Base-by-base conservation (phyloP, 1,140 invertebrate genomes). In the Lasioglossum albipes region DNA sequence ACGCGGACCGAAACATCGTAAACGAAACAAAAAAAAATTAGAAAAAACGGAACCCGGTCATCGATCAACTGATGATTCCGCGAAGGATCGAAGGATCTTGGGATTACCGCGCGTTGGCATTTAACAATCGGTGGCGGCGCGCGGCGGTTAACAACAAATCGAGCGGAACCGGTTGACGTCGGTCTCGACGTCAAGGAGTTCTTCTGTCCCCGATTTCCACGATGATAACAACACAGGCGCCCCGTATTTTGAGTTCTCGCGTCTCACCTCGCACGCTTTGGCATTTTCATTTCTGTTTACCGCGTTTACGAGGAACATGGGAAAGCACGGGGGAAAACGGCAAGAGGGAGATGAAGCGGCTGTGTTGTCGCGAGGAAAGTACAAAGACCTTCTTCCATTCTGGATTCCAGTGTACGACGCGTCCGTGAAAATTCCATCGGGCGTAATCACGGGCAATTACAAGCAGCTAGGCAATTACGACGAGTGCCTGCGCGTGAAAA, bases 391-490 rank as follows among this genome's bases (percentile, higher is more conserved):
- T 79, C 16, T 12, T 75, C 54, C 75, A 12, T 12, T 75, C 13
- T 77, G 27, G 65, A 54, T 92, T 91, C 52, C 84, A 94, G 94
- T 94, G 93, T 91, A 92, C 72, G 94, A 94, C 73, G 86, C 94
- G 7, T 93, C 93, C 49, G 93, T 91, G 12, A 94, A 94, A 81
- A 87, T 93, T 41, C 89, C 94, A 18, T 76, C 87, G 1, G 94
- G 93, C 22, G 18, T 94, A 61, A 88, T 94, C 41, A 91, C 90
- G 36, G 94, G 94, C 0, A 93, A 94, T 84, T 87, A 91, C 13
- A 91, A 91, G 70, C 91, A 92, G 68, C 87, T 93, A n/a, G 94
- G 94, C 22, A 93, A 94, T 86, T 94, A 93, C 84, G 93, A 94
- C 79, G 91, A 94, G 82, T 94, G 94, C 72, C 68, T 94, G 10